phyloP scores from a whole-genome alignment of 2,113 vertebrate genomes.

The Illadopsis cleaveri region DNA sequence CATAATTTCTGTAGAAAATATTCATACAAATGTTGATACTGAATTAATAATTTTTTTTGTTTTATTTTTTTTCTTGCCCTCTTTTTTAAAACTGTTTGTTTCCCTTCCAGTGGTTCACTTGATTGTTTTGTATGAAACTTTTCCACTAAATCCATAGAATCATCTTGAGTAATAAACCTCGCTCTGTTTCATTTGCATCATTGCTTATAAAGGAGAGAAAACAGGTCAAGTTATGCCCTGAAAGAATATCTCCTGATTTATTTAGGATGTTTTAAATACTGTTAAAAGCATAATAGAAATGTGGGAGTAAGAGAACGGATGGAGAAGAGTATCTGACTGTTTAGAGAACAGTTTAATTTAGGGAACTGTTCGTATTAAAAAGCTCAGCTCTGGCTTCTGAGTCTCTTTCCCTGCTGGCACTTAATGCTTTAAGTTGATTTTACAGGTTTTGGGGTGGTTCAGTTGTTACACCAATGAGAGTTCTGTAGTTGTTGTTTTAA shows the following conservation, averaged over 20 bases:
- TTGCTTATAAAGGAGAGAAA: slow-evolving; percentile 27
- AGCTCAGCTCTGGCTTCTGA: not conserved
- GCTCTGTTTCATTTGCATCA: slow-evolving; percentile 12
- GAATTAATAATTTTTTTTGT: not conserved
- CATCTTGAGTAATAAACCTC: not conserved
- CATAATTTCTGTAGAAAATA: not conserved
- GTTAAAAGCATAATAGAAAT: not conserved
- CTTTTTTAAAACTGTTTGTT: not conserved
- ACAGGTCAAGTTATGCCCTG: slow-evolving; percentile 34
- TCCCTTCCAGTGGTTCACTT: not conserved
- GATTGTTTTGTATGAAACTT: not conserved
- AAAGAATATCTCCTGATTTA: not conserved
- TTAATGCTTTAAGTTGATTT: not conserved
- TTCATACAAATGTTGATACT: not conserved
- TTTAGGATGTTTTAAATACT: not conserved
- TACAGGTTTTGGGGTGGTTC: not conserved
- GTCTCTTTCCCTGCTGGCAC: not conserved
- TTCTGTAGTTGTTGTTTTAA: not conserved
- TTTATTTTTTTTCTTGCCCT: not conserved
- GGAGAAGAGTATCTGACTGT: rapidly evolving
- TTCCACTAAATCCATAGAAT: not conserved
- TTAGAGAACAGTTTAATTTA: not conserved
- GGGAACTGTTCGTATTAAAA: not conserved
- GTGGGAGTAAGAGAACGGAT: not conserved
- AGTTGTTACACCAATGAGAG: not conserved